phyloP scores from a whole-genome alignment of 2,888 invertebrate species.

The Sthenelais limicola region DNA sequence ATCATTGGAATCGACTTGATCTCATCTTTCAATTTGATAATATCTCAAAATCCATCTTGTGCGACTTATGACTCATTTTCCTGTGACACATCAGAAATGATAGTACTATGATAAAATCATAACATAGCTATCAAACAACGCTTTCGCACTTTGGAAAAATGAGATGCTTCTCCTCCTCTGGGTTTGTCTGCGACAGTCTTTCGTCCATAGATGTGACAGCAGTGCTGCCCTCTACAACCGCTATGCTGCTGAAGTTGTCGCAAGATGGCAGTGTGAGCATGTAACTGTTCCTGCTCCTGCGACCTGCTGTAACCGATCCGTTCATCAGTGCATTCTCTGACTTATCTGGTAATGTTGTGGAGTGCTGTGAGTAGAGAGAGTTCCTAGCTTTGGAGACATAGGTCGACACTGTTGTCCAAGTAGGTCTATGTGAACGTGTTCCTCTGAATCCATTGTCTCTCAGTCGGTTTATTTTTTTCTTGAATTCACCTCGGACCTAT shows the following conservation, averaged over 20 bases:
- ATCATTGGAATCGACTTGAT: too few relatives aligned
- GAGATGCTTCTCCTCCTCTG: too few relatives aligned
- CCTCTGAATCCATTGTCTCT: not conserved
- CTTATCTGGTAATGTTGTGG: constrained; percentile 21
- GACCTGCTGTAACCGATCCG: not conserved
- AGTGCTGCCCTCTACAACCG: not conserved
- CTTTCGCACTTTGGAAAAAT: too few relatives aligned
- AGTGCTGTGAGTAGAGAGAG: constrained; percentile 29
- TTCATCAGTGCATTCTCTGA: constrained; percentile 1
- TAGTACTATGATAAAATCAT: too few relatives aligned
- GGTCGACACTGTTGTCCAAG: constrained; percentile 32
- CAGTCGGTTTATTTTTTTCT: constrained; percentile 56
- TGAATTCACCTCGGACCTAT: constrained; percentile 55
- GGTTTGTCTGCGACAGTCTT: too few relatives aligned
- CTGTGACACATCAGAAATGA: too few relatives aligned
- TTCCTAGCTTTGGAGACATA: constrained; percentile 33
- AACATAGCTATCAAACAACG: too few relatives aligned
- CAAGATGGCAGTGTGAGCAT: constrained; percentile 5
- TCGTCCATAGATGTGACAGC: too few relatives aligned
- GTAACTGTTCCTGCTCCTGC: not conserved
- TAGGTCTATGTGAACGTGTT: not conserved
- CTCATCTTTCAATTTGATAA: too few relatives aligned
- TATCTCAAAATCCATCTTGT: too few relatives aligned
- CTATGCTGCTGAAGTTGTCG: not conserved
- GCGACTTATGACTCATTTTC: too few relatives aligned